Conservation (phyloP, 2,113 vertebrate genomes). For the Eurystomus gularis region DNA sequence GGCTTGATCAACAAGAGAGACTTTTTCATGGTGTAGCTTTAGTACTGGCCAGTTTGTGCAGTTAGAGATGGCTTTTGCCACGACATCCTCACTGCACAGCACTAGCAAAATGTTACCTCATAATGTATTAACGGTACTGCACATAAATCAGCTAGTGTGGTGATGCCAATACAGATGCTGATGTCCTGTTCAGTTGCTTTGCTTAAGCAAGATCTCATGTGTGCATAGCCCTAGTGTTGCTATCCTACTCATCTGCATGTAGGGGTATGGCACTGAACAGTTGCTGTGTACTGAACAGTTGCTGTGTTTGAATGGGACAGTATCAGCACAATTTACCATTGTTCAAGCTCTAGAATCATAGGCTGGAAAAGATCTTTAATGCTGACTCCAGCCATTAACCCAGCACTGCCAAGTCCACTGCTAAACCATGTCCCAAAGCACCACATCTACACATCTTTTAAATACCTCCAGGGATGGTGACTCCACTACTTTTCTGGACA, state of each 20-base stretch:
- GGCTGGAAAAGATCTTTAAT: not conserved
- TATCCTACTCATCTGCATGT: not conserved
- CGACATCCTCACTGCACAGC: not conserved
- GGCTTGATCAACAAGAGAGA: not conserved
- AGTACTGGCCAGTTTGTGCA: rapidly evolving
- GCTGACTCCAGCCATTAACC: not conserved
- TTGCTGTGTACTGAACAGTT: not conserved
- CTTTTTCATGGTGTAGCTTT: not conserved
- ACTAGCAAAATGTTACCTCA: not conserved
- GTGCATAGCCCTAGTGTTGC: not conserved
- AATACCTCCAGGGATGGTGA: not conserved
- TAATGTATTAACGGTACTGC: not conserved
- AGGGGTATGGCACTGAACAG: not conserved
- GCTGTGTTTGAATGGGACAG: not conserved
- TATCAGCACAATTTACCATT: not conserved
- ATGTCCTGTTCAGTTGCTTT: not conserved
- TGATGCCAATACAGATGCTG: not conserved
- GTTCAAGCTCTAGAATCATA: not conserved
- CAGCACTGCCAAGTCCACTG: not conserved
- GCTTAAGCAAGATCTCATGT: not conserved
- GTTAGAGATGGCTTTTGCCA: not conserved
- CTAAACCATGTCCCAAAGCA: not conserved
- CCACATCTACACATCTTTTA: not conserved
- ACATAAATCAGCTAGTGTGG: not conserved
- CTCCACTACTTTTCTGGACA: not conserved